Evolutionary conservation across 35 echinoderm and acorn worm species (phyloP).

Genomic region (Apostichopus japonicus): DNA sequence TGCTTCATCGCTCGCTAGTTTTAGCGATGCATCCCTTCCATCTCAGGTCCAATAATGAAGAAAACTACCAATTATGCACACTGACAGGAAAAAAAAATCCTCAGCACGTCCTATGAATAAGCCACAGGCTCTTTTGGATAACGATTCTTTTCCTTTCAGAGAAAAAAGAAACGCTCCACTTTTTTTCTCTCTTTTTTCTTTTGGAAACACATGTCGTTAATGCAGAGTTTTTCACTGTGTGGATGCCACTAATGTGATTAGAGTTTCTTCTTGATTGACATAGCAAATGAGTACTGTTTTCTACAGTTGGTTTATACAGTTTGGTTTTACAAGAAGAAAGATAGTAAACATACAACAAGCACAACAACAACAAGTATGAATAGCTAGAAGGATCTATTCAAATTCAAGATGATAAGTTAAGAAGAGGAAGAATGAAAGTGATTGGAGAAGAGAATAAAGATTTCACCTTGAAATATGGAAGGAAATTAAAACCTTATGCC

Average conservation of each 20-base stretch:
- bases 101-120: not conserved
- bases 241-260: conserved; percentile 10
- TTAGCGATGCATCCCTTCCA: not conserved
- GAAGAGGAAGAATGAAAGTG: no score
- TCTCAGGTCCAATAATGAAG: not conserved
- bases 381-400: no score
- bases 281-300: not conserved
- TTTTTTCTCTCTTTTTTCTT: not conserved
- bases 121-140: conserved; percentile 17
- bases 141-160: not conserved
- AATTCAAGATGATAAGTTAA: no score
- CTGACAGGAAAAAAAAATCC: not conserved
- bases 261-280: not conserved
- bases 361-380: not conserved
- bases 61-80: conserved; percentile 23
- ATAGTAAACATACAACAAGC: not conserved
- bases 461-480: no score
- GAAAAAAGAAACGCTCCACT: not conserved
- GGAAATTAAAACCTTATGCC: no score
- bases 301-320: no score
- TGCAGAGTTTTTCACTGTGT: not conserved
- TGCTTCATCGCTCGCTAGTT: conserved; percentile 2
- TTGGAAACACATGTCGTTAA: conserved; percentile 14
- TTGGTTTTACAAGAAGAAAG: not conserved
- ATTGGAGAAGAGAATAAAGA: no score